Percentiles rank a stretch among this genome's conserved stretches.
Evolutionary conservation across 2,797 vertebrate genomes (phyloP).

Genomic region (Parambassis ranga): DNA sequence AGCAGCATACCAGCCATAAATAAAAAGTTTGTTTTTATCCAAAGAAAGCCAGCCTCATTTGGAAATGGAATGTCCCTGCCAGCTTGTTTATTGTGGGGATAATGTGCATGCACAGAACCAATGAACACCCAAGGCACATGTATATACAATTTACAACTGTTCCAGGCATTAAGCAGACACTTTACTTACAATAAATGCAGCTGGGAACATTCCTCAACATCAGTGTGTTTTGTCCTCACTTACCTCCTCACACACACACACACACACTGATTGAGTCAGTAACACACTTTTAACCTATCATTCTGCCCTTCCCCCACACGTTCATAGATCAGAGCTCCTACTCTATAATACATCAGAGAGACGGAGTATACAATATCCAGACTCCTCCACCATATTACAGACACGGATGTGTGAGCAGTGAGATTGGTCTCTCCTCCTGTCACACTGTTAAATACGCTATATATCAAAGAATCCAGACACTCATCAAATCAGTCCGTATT

Average conservation of each 20-base stretch:
- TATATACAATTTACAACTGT: neutral
- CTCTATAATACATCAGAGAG: constrained; percentile 67
- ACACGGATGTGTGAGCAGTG: constrained; percentile 21
- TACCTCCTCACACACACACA: neutral
- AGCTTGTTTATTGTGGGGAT: constrained; percentile 20
- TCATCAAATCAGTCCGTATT: neutral
- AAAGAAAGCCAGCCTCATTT: constrained; percentile 12
- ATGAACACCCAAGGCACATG: neutral
- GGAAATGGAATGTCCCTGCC: neutral
- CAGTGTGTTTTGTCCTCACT: constrained; percentile 16
- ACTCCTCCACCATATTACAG: constrained; percentile 50
- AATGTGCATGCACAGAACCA: constrained; percentile 13
- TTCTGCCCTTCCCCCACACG: constrained; percentile 30
- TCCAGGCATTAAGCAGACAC: neutral
- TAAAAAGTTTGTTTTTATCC: constrained; percentile 21
- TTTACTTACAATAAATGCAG: neutral
- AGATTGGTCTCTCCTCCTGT: constrained; percentile 23
- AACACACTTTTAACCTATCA: constrained; percentile 33
- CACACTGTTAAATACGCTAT: constrained; percentile 8
- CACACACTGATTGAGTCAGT: constrained; percentile 9
- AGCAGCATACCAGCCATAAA: constrained; percentile 1
- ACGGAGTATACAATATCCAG: constrained; percentile 38
- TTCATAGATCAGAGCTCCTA: constrained; percentile 56
- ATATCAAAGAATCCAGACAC: neutral
- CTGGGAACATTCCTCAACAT: neutral